phyloP scores from a whole-genome alignment of 2,797 vertebrate species.

The Lacerta agilis region DNA sequence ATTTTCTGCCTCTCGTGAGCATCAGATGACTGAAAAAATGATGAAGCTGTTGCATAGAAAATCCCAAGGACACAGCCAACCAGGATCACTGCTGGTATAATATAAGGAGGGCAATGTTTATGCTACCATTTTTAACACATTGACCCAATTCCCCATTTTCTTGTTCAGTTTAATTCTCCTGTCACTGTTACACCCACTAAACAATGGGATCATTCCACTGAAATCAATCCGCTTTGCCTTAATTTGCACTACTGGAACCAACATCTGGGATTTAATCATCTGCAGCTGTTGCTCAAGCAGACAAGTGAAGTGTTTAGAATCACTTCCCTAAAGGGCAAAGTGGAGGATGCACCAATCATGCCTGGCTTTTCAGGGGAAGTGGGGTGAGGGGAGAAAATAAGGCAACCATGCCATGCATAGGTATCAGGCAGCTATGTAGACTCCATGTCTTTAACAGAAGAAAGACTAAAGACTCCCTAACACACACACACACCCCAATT shows the following conservation, averaged over 20 bases:
- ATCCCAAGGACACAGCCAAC: conserved; percentile 28
- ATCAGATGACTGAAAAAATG: conserved; percentile 33
- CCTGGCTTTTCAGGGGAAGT: neutral
- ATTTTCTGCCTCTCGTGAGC: conserved; percentile 18
- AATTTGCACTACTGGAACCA: conserved; percentile 36
- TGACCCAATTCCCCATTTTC: conserved; percentile 29
- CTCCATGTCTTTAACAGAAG: neutral
- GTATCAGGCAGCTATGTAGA: neutral
- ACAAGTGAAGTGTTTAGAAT: conserved; percentile 9
- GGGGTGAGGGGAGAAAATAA: neutral
- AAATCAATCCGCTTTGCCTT: conserved; percentile 34
- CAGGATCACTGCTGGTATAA: conserved; percentile 9
- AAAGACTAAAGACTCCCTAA: neutral
- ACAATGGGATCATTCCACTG: conserved; percentile 32
- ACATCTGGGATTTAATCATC: conserved; percentile 45
- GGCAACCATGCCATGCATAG: neutral
- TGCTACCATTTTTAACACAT: conserved; percentile 20
- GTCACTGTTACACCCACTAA: conserved; percentile 4
- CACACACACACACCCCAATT: too few species aligned
- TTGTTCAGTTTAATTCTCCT: conserved; percentile 17
- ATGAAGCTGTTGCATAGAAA: conserved; percentile 23
- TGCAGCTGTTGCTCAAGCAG: conserved; percentile 39
- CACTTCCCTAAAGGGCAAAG: conserved; percentile 4
- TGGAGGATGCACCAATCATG: neutral
- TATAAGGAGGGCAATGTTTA: conserved; percentile 26